Evolutionary conservation across 1,140 invertebrate species (phyloP).

Genomic region (Hylaeus volcanicus): DNA sequence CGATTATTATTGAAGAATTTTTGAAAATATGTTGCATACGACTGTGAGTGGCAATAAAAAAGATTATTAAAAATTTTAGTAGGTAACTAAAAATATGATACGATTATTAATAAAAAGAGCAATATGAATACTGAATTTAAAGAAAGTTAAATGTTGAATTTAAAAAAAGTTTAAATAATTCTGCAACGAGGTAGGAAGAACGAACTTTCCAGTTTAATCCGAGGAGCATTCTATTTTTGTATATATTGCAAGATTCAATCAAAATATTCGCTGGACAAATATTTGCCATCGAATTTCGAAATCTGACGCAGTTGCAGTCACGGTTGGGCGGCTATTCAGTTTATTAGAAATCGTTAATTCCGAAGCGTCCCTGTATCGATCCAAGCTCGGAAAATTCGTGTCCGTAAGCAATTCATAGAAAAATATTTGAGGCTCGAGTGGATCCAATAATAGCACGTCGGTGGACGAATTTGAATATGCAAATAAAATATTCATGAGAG

Average conservation of each 20-base stretch:
- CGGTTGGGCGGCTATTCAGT: not conserved
- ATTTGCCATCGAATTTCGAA: not conserved
- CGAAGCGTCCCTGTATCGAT: not conserved
- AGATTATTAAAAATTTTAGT: no score
- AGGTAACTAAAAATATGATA: no score
- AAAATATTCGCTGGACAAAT: conserved; percentile 4
- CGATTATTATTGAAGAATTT: no score
- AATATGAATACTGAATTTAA: no score
- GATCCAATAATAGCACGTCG: not conserved
- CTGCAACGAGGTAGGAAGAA: no score
- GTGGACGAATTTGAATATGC: conserved; percentile 4
- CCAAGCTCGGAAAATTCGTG: not conserved
- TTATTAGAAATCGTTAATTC: conserved; percentile 1
- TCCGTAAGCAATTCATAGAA: not conserved
- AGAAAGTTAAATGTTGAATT: no score
- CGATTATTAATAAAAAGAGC: no score
- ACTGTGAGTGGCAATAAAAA: no score
- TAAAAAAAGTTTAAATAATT: no score
- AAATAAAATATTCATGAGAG: conserved; percentile 22
- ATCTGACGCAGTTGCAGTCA: not conserved
- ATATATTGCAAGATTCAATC: not conserved
- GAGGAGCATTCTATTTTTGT: not conserved
- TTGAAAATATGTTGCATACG: no score
- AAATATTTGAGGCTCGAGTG: not conserved
- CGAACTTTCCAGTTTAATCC: not conserved